Evolutionary conservation across 2,888 invertebrate species (phyloP).

Genomic region (Cataglyphis albicans): DNA sequence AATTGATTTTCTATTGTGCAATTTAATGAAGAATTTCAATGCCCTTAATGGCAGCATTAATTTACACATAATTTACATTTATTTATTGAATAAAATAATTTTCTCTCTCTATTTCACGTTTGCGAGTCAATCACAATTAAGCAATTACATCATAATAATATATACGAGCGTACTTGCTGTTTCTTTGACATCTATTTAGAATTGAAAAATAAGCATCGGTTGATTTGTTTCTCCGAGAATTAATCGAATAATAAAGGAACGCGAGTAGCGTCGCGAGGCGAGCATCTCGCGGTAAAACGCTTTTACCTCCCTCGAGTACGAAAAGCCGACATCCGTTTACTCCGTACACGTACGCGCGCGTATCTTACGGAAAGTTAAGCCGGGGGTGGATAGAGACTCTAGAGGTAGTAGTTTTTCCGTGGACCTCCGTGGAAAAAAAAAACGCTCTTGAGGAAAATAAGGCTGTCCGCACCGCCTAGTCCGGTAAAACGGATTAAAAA

Average conservation of each 20-base stretch:
- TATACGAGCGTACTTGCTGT: background rate
- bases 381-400: slow-evolving; percentile 30
- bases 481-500: slow-evolving; percentile 69
- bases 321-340: slow-evolving; percentile 13
- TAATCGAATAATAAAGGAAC: slow-evolving; percentile 23
- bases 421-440: slow-evolving; percentile 37
- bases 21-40: background rate
- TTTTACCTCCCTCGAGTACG: slow-evolving; percentile 8
- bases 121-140: background rate
- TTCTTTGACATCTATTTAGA: background rate
- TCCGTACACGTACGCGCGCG: slow-evolving; percentile 8
- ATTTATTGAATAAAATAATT: background rate
- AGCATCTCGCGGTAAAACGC: background rate
- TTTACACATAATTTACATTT: background rate
- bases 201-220: background rate
- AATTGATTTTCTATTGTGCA: background rate
- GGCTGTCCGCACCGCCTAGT: slow-evolving; percentile 45
- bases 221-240: background rate
- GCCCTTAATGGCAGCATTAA: background rate
- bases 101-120: background rate
- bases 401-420: slow-evolving; percentile 38
- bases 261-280: background rate
- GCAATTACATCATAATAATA: background rate
- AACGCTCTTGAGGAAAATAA: slow-evolving; percentile 65
- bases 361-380: slow-evolving; percentile 35